phyloP scores from a whole-genome alignment of 2,888 invertebrate genomes.

The Corythucha ciliata region DNA sequence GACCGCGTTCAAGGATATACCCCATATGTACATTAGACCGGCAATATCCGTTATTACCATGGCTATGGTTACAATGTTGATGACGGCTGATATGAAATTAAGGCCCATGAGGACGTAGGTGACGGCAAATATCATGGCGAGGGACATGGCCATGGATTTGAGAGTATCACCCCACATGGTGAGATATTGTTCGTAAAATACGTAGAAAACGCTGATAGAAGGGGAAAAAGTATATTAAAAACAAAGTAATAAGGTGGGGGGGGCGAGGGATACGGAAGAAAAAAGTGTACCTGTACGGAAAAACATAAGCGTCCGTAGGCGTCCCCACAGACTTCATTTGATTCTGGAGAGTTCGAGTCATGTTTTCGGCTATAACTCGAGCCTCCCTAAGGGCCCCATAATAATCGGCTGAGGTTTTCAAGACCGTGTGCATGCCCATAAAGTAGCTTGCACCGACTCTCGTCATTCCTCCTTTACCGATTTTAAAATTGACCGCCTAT shows the following conservation, averaged over 20 bases:
- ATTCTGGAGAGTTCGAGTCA: conserved; percentile 65
- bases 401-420: conserved; percentile 83
- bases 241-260: neutral
- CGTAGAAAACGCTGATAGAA: conserved; percentile 70
- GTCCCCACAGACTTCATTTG: conserved; percentile 42
- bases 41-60: conserved; percentile 90
- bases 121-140: conserved; percentile 87
- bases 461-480: conserved; percentile 40
- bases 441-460: conserved; percentile 73
- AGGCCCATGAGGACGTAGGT: conserved; percentile 87
- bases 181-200: conserved; percentile 97
- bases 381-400: conserved; percentile 78
- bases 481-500: conserved; percentile 38
- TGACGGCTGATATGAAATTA: conserved; percentile 76
- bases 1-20: conserved; percentile 90
- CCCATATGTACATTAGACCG: conserved; percentile 96
- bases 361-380: conserved; percentile 66
- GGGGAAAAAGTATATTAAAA: conserved; percentile 8
- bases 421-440: conserved; percentile 87
- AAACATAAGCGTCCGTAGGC: conserved; percentile 55
- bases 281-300: conserved; percentile 61
- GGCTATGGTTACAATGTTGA: conserved; percentile 70
- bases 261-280: neutral
- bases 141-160: conserved; percentile 75
- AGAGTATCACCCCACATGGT: conserved; percentile 90